phyloP scores from a whole-genome alignment of 2,797 vertebrate genomes.

The Alosa sapidissima region DNA sequence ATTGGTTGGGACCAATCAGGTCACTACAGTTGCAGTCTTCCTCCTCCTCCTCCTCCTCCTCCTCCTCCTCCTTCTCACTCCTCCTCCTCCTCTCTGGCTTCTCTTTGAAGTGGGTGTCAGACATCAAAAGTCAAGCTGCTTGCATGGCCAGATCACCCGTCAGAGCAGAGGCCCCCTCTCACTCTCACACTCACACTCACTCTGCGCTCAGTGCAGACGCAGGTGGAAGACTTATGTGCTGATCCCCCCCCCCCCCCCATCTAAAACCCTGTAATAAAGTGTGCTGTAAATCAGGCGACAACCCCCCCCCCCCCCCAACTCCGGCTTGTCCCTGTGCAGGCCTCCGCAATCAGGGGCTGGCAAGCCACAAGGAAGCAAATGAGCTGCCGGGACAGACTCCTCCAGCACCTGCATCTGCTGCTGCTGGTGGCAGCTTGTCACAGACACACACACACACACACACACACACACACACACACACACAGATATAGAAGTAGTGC shows the following conservation, averaged over 20 bases:
- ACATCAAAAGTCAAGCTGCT: not conserved
- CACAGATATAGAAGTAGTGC: not conserved
- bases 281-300: slow-evolving; percentile 75
- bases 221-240: slow-evolving; percentile 76
- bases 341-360: slow-evolving; percentile 74
- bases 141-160: not conserved
- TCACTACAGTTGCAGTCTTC: slow-evolving; percentile 19
- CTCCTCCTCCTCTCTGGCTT: not conserved
- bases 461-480: slow-evolving; percentile 17
- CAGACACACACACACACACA: slow-evolving; percentile 25
- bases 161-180: not conserved
- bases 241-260: slow-evolving; percentile 67
- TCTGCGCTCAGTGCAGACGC: slow-evolving; percentile 49
- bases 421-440: slow-evolving; percentile 51
- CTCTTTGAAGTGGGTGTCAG: slow-evolving; percentile 8
- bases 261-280: slow-evolving; percentile 72
- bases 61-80: not conserved
- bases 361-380: slow-evolving; percentile 78
- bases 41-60: not conserved
- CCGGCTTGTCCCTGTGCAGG: slow-evolving; percentile 57
- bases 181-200: not conserved
- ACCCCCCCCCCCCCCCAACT: slow-evolving; percentile 52
- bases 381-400: slow-evolving; percentile 69
- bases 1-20: slow-evolving; percentile 37
- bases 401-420: slow-evolving; percentile 70